phyloP scores from a whole-genome alignment of 2,888 invertebrate genomes.

The Lasioglossum lativentre region DNA sequence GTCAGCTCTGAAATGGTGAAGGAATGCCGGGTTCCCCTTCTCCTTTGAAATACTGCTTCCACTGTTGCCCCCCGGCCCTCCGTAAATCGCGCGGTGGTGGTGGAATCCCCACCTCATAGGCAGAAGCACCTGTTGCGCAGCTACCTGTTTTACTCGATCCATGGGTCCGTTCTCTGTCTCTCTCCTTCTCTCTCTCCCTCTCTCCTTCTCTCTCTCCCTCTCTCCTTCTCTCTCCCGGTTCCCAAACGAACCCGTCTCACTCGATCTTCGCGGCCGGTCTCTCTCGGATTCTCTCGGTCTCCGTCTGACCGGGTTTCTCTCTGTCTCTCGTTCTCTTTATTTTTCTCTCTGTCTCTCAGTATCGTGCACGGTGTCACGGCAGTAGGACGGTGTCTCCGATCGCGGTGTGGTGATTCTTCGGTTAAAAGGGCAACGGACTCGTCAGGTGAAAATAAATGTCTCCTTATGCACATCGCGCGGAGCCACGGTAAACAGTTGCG shows the following conservation, averaged over 20 bases:
- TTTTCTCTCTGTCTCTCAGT: conserved; percentile 64
- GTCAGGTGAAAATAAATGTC: conserved; percentile 55
- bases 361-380: conserved; percentile 74
- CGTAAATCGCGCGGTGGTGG: conserved; percentile 38
- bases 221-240: background rate
- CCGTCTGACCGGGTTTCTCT: conserved; percentile 44
- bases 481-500: conserved; percentile 48
- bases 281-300: background rate
- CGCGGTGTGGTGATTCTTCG: conserved; percentile 48
- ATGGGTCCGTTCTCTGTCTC: conserved; percentile 49
- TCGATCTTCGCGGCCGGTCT: background rate
- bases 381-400: conserved; percentile 49
- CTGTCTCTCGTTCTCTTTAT: conserved; percentile 40
- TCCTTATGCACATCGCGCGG: conserved; percentile 45
- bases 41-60: conserved; percentile 34
- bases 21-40: conserved; percentile 54
- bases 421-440: conserved; percentile 53
- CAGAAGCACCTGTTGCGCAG: conserved; percentile 83
- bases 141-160: conserved; percentile 81
- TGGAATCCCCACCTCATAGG: conserved; percentile 54
- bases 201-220: conserved; percentile 48
- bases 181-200: background rate
- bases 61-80: conserved; percentile 22
- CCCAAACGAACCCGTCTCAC: background rate
- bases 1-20: conserved; percentile 58